phyloP scores from a whole-genome alignment of 2,888 invertebrate genomes.

The Tethea ocularis region DNA sequence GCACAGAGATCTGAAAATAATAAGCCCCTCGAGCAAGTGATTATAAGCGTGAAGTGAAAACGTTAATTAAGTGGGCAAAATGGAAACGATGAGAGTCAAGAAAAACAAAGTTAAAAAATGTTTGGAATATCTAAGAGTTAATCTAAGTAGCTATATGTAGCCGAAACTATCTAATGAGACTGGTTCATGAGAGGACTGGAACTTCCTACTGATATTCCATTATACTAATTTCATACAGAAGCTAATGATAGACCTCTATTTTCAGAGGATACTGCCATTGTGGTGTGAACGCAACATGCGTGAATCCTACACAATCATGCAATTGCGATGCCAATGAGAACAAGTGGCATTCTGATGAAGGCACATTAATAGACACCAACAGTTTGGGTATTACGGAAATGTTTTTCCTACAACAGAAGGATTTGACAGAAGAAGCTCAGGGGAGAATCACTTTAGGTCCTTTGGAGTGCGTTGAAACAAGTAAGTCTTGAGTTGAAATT shows the following conservation, averaged over 20 bases:
- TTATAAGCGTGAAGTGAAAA: no score
- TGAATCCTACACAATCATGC: constrained; percentile 91
- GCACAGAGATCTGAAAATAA: no score
- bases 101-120: no score
- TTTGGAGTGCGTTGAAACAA: constrained; percentile 96
- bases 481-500: constrained; percentile 78
- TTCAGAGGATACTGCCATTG: constrained; percentile 89
- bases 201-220: not conserved
- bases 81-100: no score
- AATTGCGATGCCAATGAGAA: constrained; percentile 95
- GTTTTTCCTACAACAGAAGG: constrained; percentile 94
- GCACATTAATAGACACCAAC: constrained; percentile 90
- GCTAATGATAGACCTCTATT: constrained; percentile 14
- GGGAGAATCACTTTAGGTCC: constrained; percentile 95
- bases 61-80: no score
- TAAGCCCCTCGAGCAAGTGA: no score
- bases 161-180: no score
- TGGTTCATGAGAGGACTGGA: not conserved
- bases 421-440: constrained; percentile 91
- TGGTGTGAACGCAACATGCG: constrained; percentile 91
- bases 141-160: no score
- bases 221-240: no score
- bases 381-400: constrained; percentile 95
- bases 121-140: no score
- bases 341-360: constrained; percentile 95